Percentiles rank a stretch among this genome's conserved stretches.
Conservation (phyloP, 2,113 vertebrate species). For the Erythrocercus mccallii region DNA sequence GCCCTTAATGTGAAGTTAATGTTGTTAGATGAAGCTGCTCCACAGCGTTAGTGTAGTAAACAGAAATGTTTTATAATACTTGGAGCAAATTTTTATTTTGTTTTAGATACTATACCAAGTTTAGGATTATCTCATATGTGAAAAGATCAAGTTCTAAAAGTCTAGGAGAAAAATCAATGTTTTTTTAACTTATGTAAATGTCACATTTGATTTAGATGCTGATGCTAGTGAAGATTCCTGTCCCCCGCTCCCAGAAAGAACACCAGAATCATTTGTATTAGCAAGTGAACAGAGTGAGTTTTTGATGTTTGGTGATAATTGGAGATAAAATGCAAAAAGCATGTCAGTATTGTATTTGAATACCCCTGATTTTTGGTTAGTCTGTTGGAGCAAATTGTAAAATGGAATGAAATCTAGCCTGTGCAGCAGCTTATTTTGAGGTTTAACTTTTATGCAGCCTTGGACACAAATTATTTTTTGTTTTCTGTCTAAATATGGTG, state of each 20-base stretch:
- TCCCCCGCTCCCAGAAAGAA: slow-evolving; percentile 90
- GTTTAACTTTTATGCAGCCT: not conserved
- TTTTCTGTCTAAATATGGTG: not conserved
- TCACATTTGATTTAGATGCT: slow-evolving; percentile 82
- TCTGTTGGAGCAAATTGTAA: not conserved
- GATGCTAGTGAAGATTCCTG: slow-evolving; percentile 86
- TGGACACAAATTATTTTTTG: not conserved
- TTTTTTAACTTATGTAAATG: slow-evolving; percentile 31
- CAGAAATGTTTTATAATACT: not conserved
- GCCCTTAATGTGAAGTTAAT: not conserved
- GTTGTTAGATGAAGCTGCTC: not conserved
- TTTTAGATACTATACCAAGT: not conserved
- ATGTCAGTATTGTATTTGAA: not conserved
- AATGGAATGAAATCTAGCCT: not conserved
- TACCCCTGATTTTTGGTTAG: not conserved
- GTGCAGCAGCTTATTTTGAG: not conserved
- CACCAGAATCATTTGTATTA: slow-evolving; percentile 91
- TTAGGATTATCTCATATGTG: not conserved
- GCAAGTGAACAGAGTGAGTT: slow-evolving; percentile 86
- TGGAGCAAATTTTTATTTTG: not conserved
- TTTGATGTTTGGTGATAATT: not conserved
- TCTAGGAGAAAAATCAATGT: not conserved
- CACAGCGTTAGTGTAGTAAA: not conserved
- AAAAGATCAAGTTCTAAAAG: not conserved
- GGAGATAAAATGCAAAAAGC: not conserved